Conservation (phyloP, 2,888 invertebrate species). For the Ommatoiulus sabulosus region DNA sequence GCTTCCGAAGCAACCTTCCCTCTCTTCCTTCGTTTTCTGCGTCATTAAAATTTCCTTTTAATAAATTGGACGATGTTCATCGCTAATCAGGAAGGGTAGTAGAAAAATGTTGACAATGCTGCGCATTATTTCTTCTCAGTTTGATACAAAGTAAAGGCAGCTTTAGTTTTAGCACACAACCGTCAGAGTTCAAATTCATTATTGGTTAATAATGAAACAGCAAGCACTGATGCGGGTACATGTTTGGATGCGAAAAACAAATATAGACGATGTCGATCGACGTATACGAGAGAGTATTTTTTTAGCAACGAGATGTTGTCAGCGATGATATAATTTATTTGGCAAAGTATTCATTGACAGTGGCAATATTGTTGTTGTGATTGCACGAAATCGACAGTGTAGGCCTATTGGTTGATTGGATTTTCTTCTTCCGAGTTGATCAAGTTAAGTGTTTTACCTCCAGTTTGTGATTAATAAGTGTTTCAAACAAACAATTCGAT, state of each 20-base stretch:
- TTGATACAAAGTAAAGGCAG: background rate
- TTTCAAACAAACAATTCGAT: background rate
- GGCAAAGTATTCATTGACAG: background rate
- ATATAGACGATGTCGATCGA: slow-evolving; percentile 4
- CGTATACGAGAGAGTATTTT: slow-evolving; percentile 32
- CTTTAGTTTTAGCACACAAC: background rate
- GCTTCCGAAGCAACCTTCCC: background rate
- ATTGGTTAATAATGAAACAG: background rate
- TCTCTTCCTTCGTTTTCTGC: background rate
- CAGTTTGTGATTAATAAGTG: background rate
- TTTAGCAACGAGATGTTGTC: background rate
- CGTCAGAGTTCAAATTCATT: background rate
- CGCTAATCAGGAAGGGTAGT: background rate
- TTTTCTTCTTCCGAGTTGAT: background rate
- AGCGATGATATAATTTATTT: background rate
- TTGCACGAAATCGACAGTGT: background rate
- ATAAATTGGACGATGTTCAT: background rate
- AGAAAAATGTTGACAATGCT: background rate
- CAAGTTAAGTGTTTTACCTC: background rate
- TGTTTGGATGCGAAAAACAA: background rate
- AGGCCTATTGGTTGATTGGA: background rate
- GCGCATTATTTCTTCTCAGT: background rate
- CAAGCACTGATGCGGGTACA: background rate
- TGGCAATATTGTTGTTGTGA: background rate
- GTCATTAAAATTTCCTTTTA: background rate